Base-by-base conservation (phyloP, 2,888 invertebrate species). In the Epinotia demarniana region DNA sequence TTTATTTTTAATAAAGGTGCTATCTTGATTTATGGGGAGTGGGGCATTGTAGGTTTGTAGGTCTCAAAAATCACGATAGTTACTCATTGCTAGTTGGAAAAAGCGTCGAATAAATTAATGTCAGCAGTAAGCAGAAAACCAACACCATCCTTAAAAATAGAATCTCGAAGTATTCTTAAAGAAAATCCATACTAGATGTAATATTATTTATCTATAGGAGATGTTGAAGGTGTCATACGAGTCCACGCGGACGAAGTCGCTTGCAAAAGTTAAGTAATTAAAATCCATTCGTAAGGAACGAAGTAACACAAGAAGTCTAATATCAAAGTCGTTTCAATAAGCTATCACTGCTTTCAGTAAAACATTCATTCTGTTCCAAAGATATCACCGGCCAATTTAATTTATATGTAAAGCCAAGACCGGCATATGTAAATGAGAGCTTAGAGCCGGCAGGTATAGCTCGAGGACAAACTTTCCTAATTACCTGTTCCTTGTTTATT, bases 1-100 rank as follows among this genome's bases (percentile, higher is more conserved):
- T 81, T 81, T 77, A 77, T 79, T 80, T 80, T 80, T 80, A 80
- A 80, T 80, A 80, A 80, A 78, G 75, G 76, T 73, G 73, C 78
- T 73, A 80, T 80, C 79, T 72, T 80, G 80, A 80, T 80, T 80
- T 80, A 79, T 78, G 76, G 67, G 67, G 67, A 18, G 68, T 76
- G 74, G 78, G 77, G 62, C 61, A 77, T 76, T 69, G 73, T 64
- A 43, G 57, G 57, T 58, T 76, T 69, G 73, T 64, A 43, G 57
- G 57, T 58, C 55, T 57, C 2, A 57, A 64, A 57, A 64, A 27
- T 46, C 43, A 8, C 11, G 16, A 19, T 53, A 55, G 27, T 23
- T 12, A 62, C 19, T 39, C 19, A 27, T 57, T 19, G 19, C 27
- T 33, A 66, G 16, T 27, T 53, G 5, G 3, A 49, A 16, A 16